phyloP scores from a whole-genome alignment of 2,888 invertebrate genomes.

The Vesta saturnalis region DNA sequence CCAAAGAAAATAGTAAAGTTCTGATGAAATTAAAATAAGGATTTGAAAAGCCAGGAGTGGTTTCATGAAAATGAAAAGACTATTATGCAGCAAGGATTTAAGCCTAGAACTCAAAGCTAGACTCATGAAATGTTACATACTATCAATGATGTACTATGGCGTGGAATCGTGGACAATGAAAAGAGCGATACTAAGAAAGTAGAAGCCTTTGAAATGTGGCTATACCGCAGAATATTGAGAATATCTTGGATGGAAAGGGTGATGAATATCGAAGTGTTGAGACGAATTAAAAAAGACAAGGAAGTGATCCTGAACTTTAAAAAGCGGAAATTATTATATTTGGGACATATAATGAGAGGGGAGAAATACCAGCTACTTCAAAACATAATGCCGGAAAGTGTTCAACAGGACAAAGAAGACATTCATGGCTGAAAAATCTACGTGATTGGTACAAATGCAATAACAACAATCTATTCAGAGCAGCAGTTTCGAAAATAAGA shows the following conservation, averaged over 20 bases:
- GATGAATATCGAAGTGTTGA: no score
- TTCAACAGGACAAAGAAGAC: not conserved
- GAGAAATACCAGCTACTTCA: no score
- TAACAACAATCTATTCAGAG: no score
- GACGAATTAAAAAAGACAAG: not conserved
- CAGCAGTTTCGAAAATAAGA: no score
- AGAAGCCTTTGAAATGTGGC: no score
- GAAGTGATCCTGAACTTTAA: not conserved
- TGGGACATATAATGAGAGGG: not conserved
- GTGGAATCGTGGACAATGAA: not conserved
- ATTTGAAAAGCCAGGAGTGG: not conserved
- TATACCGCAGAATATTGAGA: no score
- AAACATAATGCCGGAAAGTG: not conserved
- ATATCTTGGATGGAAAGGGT: no score
- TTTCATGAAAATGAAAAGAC: not conserved
- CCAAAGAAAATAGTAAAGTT: not conserved
- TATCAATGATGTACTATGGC: not conserved
- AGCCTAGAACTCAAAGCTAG: not conserved
- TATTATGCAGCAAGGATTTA: not conserved
- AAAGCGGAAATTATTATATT: not conserved
- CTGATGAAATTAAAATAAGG: no score
- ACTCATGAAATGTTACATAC: slow-evolving; percentile 2
- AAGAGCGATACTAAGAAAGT: not conserved
- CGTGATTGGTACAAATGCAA: no score
- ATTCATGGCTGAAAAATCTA: no score